A percentile compares a stretch with the other conserved stretches of the same genome.
These are phyloP conservation scores for Ambastaia sidthimunki DNA, from an alignment of 2,797 vertebrate species.

Conservation along the genomic window DNA sequence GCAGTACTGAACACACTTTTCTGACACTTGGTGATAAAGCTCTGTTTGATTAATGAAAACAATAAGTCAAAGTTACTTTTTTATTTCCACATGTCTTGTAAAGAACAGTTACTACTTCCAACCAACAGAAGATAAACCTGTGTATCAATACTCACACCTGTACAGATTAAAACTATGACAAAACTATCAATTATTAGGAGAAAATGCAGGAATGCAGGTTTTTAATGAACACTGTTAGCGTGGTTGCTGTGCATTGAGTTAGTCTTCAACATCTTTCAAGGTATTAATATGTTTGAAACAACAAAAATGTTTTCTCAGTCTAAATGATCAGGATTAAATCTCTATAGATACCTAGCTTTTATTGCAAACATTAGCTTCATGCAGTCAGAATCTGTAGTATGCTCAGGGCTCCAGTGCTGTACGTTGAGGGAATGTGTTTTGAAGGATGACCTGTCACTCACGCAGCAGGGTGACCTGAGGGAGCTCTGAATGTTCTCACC, in stretches of 20 bases:
- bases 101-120: not conserved
- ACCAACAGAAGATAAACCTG: not conserved
- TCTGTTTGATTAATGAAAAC: not conserved
- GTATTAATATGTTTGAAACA: not conserved
- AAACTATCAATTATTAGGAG: no score
- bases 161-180: not conserved
- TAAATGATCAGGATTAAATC: not conserved
- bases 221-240: no score
- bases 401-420: constrained; percentile 4
- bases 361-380: not conserved
- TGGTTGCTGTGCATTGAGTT: not conserved
- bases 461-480: constrained; percentile 47
- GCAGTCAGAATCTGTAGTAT: constrained; percentile 5
- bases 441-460: constrained; percentile 30
- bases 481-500: constrained; percentile 56
- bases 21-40: not conserved
- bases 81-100: not conserved
- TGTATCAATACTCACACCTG: not conserved
- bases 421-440: constrained; percentile 27
- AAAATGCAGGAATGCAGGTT: no score
- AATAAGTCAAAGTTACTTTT: not conserved
- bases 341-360: constrained; percentile 24
- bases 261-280: not conserved
- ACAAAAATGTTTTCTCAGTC: not conserved
- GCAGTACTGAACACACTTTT: not conserved